phyloP scores from a whole-genome alignment of 2,888 invertebrate species.

The Xylocampa areola region DNA sequence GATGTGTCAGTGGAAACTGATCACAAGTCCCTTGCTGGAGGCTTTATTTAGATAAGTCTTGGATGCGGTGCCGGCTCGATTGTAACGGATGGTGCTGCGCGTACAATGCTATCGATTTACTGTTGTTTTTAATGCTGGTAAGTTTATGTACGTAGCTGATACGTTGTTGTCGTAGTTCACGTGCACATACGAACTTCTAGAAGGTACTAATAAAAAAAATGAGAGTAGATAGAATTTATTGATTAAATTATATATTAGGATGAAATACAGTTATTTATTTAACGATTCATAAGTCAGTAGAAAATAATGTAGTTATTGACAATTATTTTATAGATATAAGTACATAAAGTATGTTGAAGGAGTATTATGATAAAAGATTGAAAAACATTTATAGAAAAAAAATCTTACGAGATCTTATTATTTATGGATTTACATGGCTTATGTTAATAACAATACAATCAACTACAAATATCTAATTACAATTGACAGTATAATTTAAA shows the following conservation, averaged over 20 bases:
- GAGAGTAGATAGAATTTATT: slow-evolving; percentile 39
- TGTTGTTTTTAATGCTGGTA: too few relatives aligned
- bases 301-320: slow-evolving; percentile 5
- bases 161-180: too few relatives aligned
- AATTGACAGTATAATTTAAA: slow-evolving; percentile 39
- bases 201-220: too few relatives aligned
- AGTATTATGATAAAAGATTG: slow-evolving; percentile 16
- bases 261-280: slow-evolving; percentile 40
- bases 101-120: too few relatives aligned
- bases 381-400: slow-evolving; percentile 31
- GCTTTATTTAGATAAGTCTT: too few relatives aligned
- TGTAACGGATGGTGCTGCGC: too few relatives aligned
- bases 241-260: slow-evolving; percentile 23
- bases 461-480: slow-evolving; percentile 44
- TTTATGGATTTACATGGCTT: slow-evolving; percentile 51
- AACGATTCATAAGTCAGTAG: slow-evolving; percentile 14
- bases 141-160: too few relatives aligned
- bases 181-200: too few relatives aligned
- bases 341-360: neutral
- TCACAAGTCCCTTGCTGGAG: too few relatives aligned
- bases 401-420: slow-evolving; percentile 51
- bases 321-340: slow-evolving; percentile 1
- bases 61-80: too few relatives aligned
- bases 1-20: too few relatives aligned
- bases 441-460: slow-evolving; percentile 41